phyloP scores from a whole-genome alignment of 2,888 invertebrate species.

The Chrysotoxum bicinctum region DNA sequence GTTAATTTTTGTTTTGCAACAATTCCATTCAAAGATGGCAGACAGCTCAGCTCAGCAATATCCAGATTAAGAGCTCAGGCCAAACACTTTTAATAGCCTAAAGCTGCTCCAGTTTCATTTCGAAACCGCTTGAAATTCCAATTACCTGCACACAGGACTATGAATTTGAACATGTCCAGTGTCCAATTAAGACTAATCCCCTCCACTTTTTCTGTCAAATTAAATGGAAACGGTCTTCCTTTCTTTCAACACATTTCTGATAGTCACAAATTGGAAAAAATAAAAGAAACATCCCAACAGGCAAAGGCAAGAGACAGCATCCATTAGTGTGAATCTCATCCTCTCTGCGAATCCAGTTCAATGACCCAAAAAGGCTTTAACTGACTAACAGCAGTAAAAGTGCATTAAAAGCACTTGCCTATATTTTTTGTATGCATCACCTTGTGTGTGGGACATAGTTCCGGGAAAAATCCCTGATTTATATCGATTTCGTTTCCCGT shows the following conservation, averaged over 20 bases:
- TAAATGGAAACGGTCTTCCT: neutral
- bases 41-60: neutral
- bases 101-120: neutral
- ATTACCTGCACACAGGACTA: neutral
- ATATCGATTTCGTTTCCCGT: conserved; percentile 33
- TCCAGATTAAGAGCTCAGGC: no score
- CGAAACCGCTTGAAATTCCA: neutral
- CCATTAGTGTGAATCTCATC: conserved; percentile 28
- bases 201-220: neutral
- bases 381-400: conserved; percentile 23
- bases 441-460: neutral
- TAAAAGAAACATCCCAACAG: neutral
- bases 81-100: neutral
- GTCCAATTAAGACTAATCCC: conserved; percentile 19
- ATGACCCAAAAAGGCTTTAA: conserved; percentile 19
- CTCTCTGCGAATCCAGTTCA: conserved; percentile 13
- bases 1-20: no score
- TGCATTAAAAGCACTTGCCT: conserved; percentile 7
- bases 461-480: conserved; percentile 42
- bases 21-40: neutral
- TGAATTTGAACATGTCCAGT: neutral
- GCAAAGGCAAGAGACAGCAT: neutral
- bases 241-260: neutral
- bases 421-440: neutral
- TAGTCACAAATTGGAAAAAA: neutral